Evolutionary conservation across 1,140 invertebrate species (phyloP).

Genomic region (Tribolium castaneum): DNA sequence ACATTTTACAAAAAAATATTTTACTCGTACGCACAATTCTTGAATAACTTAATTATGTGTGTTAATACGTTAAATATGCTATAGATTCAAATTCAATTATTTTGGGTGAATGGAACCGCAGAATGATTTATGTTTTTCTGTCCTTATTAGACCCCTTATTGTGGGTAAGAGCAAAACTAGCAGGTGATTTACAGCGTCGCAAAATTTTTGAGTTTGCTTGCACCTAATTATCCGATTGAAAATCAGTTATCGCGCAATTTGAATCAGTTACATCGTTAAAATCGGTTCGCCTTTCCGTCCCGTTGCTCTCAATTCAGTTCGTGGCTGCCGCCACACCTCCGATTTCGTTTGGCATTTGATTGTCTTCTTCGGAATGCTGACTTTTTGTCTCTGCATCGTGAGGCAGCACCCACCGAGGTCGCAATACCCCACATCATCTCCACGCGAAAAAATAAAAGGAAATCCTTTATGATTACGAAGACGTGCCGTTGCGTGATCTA

Average conservation of each 20-base stretch:
- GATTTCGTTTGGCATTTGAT: slow-evolving; percentile 36
- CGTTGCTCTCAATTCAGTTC: not conserved
- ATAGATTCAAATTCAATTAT: too few species aligned
- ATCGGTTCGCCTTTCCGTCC: not conserved
- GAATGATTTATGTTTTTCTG: too few species aligned
- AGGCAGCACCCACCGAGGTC: slow-evolving; percentile 32
- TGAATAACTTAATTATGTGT: too few species aligned
- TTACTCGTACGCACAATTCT: too few species aligned
- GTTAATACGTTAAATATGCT: too few species aligned
- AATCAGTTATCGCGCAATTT: not conserved
- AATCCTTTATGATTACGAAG: slow-evolving; percentile 44
- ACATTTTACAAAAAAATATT: too few species aligned
- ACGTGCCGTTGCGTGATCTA: slow-evolving; percentile 55
- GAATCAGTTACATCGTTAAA: not conserved
- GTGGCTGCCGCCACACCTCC: slow-evolving; percentile 1
- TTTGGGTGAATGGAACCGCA: too few species aligned
- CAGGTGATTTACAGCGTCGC: too few species aligned
- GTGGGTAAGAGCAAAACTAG: too few species aligned
- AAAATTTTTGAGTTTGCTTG: too few species aligned
- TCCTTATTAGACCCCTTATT: too few species aligned
- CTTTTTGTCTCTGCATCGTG: slow-evolving; percentile 30
- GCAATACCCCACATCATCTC: slow-evolving; percentile 8
- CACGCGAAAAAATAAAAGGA: not conserved
- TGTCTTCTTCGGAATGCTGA: slow-evolving; percentile 24
- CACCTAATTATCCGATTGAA: too few species aligned